Percentiles rank a stretch among this genome's conserved stretches.
Conservation (phyloP, 2,888 invertebrate species). For the Meta bourneti region DNA sequence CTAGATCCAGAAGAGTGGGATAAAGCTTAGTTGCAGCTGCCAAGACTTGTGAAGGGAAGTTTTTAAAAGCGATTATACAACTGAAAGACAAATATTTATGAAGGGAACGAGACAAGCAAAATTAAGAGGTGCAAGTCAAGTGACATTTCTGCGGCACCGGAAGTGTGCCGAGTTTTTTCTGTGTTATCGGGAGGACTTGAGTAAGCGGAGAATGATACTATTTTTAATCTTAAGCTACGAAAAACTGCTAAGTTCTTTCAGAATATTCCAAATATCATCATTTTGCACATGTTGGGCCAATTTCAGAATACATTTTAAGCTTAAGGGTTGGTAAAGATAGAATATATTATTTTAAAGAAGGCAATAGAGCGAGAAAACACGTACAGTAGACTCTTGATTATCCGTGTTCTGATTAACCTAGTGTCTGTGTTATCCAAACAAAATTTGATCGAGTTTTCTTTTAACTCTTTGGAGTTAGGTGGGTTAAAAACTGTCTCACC, state of each 20-base stretch:
- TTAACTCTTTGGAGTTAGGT: no score
- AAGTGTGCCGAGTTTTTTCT: neutral
- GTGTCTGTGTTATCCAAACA: no score
- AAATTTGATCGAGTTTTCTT: no score
- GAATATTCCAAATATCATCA: neutral
- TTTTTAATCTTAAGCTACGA: neutral
- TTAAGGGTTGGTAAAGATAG: no score
- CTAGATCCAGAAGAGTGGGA: neutral
- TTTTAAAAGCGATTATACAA: neutral
- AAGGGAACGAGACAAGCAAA: neutral
- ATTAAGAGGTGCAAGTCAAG: neutral
- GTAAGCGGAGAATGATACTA: neutral
- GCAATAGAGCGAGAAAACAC: no score
- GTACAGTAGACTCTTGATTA: no score
- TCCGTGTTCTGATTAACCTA: no score
- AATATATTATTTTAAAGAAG: no score
- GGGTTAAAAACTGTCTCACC: no score
- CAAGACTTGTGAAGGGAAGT: neutral
- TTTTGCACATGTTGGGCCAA: neutral
- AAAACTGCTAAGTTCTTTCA: neutral
- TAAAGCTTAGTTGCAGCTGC: neutral
- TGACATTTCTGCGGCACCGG: neutral
- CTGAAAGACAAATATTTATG: neutral
- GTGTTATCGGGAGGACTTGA: neutral
- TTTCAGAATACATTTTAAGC: no score